Conservation (phyloP, 2,113 vertebrate species). For the Stegostoma tigrinum region DNA sequence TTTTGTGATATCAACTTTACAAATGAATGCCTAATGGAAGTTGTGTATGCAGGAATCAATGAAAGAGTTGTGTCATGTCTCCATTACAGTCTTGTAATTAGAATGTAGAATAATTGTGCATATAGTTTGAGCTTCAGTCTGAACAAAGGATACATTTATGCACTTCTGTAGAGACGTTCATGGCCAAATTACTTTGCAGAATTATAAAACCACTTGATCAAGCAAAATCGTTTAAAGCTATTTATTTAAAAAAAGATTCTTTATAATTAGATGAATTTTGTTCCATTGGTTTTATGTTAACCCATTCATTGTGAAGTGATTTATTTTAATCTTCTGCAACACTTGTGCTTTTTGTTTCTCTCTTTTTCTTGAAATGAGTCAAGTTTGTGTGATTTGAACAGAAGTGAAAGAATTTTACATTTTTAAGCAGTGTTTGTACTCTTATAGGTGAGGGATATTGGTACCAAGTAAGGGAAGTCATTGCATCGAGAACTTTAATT, state of each 20-base stretch:
- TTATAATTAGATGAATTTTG: not conserved
- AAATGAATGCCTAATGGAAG: not conserved
- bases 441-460: not conserved
- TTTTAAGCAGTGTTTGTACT: not conserved
- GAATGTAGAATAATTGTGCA: not conserved
- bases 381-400: not conserved
- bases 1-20: not conserved
- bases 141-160: slow-evolving; percentile 20
- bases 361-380: not conserved
- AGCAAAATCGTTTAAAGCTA: not conserved
- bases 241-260: not conserved
- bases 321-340: not conserved
- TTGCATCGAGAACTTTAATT: not conserved
- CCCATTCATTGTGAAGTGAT: not conserved
- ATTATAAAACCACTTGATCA: not conserved
- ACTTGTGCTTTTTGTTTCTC: not conserved
- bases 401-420: not conserved
- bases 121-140: not conserved
- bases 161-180: not conserved
- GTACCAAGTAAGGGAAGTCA: not conserved
- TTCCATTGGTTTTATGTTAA: not conserved
- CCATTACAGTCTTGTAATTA: not conserved
- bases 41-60: not conserved
- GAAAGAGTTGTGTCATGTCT: not conserved
- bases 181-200: not conserved